These are phyloP conservation scores for Mixornis gularis DNA, from an alignment of 2,113 vertebrate species.

Conservation along the genomic window DNA sequence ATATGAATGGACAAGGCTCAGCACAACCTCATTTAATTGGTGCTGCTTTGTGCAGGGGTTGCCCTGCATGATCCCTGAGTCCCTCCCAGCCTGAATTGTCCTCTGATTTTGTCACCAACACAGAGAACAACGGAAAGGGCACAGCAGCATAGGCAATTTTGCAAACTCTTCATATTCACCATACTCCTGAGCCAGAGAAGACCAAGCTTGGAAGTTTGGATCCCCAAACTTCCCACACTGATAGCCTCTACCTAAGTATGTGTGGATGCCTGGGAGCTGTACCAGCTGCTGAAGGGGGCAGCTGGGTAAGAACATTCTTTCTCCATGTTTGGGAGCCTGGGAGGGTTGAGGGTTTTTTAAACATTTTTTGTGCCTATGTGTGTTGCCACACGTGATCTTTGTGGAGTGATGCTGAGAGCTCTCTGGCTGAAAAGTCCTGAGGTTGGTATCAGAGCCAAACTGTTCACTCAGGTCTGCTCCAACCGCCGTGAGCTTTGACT, in stretches of 20 bases:
- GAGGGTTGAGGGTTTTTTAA: not conserved
- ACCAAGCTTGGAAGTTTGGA: not conserved
- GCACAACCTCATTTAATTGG: not conserved
- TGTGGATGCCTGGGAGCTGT: not conserved
- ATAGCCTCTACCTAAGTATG: not conserved
- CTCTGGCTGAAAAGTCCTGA: not conserved
- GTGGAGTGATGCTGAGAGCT: not conserved
- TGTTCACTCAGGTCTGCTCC: not conserved
- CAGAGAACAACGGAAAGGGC: not conserved
- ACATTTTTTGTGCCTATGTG: accelerated
- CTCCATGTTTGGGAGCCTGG: not conserved
- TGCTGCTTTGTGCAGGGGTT: not conserved
- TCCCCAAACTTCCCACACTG: not conserved
- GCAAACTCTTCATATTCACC: not conserved
- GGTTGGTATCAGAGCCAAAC: not conserved
- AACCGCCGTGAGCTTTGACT: not conserved
- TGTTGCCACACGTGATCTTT: not conserved
- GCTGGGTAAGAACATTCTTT: not conserved
- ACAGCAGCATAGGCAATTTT: not conserved
- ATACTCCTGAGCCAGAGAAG: not conserved
- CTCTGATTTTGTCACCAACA: not conserved
- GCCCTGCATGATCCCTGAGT: not conserved
- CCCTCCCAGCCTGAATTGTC: not conserved
- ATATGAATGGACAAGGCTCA: not conserved
- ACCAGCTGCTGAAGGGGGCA: not conserved